Conservation (phyloP, 1,140 invertebrate genomes). For the Lepidostoma basale region DNA sequence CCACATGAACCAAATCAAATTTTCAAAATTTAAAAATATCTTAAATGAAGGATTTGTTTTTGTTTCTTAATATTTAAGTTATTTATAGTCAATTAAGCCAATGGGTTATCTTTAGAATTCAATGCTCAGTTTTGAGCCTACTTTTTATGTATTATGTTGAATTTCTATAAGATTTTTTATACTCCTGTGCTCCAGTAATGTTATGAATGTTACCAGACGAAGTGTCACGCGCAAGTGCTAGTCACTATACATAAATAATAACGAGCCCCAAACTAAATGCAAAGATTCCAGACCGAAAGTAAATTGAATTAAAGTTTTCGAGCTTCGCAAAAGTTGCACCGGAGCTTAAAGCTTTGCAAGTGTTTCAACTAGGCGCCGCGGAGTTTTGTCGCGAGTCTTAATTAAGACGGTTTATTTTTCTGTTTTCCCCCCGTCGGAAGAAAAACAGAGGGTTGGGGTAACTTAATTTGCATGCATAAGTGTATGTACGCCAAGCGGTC, state of each 20-base stretch:
- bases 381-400: constrained; percentile 31
- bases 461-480: constrained; percentile 43
- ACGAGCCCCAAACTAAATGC: constrained; percentile 33
- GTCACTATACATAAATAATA: constrained; percentile 29
- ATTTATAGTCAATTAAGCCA: too few species aligned
- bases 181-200: too few species aligned
- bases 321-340: constrained; percentile 31
- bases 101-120: too few species aligned
- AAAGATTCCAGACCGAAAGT: constrained; percentile 39
- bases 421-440: constrained; percentile 12
- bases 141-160: too few species aligned
- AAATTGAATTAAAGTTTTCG: constrained; percentile 45
- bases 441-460: constrained; percentile 32
- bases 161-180: too few species aligned
- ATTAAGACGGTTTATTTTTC: constrained; percentile 36
- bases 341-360: constrained; percentile 26
- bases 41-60: too few species aligned
- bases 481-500: not conserved
- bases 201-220: too few species aligned
- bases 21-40: too few species aligned
- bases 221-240: constrained; percentile 11
- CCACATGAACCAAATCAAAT: too few species aligned
- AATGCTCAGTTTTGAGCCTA: too few species aligned
- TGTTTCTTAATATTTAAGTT: too few species aligned
- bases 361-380: constrained; percentile 20